Evolutionary conservation across 2,113 vertebrate species (phyloP), one percentile per base, ranked within the genome.

Genomic region (Isurus oxyrinchus): DNA sequence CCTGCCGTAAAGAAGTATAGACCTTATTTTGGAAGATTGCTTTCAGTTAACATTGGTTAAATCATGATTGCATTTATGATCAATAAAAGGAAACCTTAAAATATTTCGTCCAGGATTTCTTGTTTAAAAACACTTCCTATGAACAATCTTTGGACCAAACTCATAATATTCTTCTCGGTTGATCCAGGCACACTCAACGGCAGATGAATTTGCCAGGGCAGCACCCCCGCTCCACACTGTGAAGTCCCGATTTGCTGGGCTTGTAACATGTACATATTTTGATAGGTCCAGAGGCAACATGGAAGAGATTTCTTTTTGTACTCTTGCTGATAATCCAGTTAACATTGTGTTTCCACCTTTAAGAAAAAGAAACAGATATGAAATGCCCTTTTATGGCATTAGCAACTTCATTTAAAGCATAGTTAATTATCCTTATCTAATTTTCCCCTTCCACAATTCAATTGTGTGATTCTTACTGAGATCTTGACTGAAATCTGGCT

Each of bases 41-140:
- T 95, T 27, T 72, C 10, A 95, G 16, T 53, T 95, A 95, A 95
- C 27, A 72, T 25, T 72, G 94, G 11, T 55, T 94, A 94, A 63
- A 94, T 72, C 31, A 72, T 69, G 55, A 95, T 55, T 76, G 94
- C 67, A 95, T 76, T 94, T 25, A 55, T 55, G 66, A 53, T 95
- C 27, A 87, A 87, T 55, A 49, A 95, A 86, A 63, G 6, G 27
- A 61, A 93, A 7, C 19, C n/a, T 40, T 94, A 40, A 63, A n/a
- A 94, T 7, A 35, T 55, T 91, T 0, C 67, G 2, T 3, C 14
- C 96, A 31, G 86, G 16, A 27, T 44, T 40, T 59, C 69, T 95
- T 55, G 55, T 53, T 98, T 97, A 98, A 97, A 98, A 98, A 81
- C 98, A 98, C 96, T 98, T 98, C 96, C 98, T 98, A 97, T 97